Evolutionary conservation across 2,113 vertebrate genomes (phyloP).

Genomic region (Loxodonta africana): DNA sequence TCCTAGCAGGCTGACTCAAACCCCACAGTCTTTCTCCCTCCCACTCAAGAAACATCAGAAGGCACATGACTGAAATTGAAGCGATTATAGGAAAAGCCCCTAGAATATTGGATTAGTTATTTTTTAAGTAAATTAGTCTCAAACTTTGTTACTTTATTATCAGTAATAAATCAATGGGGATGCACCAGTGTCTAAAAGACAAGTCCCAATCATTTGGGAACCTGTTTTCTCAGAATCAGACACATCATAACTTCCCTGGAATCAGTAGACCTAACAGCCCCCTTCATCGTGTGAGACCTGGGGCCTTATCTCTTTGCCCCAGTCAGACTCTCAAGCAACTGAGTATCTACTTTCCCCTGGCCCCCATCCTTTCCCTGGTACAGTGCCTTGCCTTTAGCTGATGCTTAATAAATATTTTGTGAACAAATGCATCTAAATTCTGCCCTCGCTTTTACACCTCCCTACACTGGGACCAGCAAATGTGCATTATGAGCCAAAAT

Average conservation of each 20-base stretch:
- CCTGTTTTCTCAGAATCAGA: constrained; percentile 23
- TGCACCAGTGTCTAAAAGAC: constrained; percentile 43
- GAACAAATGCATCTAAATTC: constrained; percentile 65
- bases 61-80: neutral
- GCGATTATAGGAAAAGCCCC: neutral
- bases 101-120: constrained; percentile 49
- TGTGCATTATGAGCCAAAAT: constrained; percentile 67
- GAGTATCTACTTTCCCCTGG: neutral
- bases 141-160: constrained; percentile 61
- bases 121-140: constrained; percentile 62
- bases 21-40: neutral
- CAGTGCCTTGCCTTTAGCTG: constrained; percentile 6
- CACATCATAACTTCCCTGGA: neutral
- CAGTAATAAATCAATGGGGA: constrained; percentile 58
- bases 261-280: neutral
- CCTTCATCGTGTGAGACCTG: neutral
- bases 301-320: neutral
- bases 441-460: constrained; percentile 22
- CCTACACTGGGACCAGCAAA: constrained; percentile 52
- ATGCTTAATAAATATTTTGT: constrained; percentile 69
- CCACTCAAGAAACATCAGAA: neutral
- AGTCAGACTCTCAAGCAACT: constrained; percentile 27
- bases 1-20: neutral
- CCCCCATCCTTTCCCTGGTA: neutral
- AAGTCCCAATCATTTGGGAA: constrained; percentile 42